Conservation (phyloP, 2,888 invertebrate species). For the Lacanobia oleracea region DNA sequence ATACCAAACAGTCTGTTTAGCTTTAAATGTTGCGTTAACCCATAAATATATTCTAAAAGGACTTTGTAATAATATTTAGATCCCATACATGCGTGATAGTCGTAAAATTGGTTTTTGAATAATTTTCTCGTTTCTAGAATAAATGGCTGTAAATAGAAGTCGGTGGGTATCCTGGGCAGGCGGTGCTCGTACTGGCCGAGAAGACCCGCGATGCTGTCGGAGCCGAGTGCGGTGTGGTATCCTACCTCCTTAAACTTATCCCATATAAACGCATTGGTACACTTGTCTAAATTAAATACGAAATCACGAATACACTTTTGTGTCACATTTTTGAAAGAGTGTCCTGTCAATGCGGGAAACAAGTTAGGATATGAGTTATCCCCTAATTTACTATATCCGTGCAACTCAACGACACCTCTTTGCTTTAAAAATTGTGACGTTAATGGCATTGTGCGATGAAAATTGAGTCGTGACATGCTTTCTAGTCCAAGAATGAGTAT, state of each 20-base stretch:
- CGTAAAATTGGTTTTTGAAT: conserved; percentile 90
- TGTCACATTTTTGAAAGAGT: conserved; percentile 90
- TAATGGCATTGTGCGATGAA: conserved; percentile 94
- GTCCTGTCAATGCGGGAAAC: conserved; percentile 94
- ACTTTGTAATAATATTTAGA: conserved; percentile 92
- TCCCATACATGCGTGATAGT: conserved; percentile 92
- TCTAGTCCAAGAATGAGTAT: conserved; percentile 95
- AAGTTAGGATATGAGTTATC: conserved; percentile 98
- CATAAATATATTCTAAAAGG: conserved; percentile 92
- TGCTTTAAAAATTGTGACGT: conserved; percentile 91
- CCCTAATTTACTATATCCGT: conserved; percentile 97
- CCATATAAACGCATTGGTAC: conserved; percentile 94
- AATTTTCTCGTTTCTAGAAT: conserved; percentile 91
- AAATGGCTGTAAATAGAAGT: conserved; percentile 94
- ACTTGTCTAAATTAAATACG: conserved; percentile 91
- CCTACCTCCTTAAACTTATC: conserved; percentile 92
- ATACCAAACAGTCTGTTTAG: conserved; percentile 93
- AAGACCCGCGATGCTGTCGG: conserved; percentile 92
- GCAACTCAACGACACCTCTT: conserved; percentile 93
- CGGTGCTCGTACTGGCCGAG: conserved; percentile 67
- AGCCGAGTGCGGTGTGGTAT: conserved; percentile 94
- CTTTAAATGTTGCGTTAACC: conserved; percentile 90
- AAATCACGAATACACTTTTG: conserved; percentile 90
- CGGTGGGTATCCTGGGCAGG: conserved; percentile 93
- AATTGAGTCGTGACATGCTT: conserved; percentile 95